A percentile compares a stretch with the other conserved stretches of the same genome.
Conservation (phyloP, 2,888 invertebrate species). For the Lottia scabra region DNA sequence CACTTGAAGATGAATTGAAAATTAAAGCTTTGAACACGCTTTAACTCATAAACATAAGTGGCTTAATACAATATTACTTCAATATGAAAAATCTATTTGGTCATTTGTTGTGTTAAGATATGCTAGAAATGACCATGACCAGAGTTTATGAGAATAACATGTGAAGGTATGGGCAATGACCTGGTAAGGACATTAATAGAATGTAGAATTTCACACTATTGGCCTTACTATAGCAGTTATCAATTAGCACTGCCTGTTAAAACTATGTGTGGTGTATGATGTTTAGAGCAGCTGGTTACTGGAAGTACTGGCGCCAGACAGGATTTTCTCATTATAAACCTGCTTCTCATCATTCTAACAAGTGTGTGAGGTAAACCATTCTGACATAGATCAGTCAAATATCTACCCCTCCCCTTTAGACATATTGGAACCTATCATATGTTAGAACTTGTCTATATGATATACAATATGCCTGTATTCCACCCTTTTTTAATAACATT, state of each 20-base stretch:
- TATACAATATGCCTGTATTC: not conserved
- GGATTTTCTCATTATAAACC: slow-evolving; percentile 2
- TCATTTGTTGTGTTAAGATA: no score
- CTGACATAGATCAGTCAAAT: slow-evolving; percentile 4
- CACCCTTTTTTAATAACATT: slow-evolving; percentile 1
- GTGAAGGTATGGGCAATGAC: not conserved
- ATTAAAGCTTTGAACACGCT: no score
- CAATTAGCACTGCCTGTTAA: slow-evolving; percentile 2
- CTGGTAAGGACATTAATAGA: not conserved
- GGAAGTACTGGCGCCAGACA: slow-evolving; percentile 21
- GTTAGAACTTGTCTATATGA: slow-evolving; percentile 2
- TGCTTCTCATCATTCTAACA: slow-evolving; percentile 4
- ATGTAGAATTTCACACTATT: slow-evolving; percentile 5
- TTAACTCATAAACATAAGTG: no score
- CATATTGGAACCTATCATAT: not conserved
- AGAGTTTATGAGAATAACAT: no score
- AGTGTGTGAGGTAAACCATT: slow-evolving; percentile 1
- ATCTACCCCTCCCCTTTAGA: not conserved
- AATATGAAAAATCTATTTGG: no score
- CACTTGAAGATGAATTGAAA: no score
- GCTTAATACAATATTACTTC: no score
- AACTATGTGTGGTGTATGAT: slow-evolving; percentile 7
- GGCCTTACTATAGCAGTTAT: slow-evolving; percentile 7
- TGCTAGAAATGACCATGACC: no score
- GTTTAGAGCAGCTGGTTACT: slow-evolving; percentile 16